Evolutionary conservation across 2,888 invertebrate species (phyloP).

Genomic region (Charanyca ferruginea): DNA sequence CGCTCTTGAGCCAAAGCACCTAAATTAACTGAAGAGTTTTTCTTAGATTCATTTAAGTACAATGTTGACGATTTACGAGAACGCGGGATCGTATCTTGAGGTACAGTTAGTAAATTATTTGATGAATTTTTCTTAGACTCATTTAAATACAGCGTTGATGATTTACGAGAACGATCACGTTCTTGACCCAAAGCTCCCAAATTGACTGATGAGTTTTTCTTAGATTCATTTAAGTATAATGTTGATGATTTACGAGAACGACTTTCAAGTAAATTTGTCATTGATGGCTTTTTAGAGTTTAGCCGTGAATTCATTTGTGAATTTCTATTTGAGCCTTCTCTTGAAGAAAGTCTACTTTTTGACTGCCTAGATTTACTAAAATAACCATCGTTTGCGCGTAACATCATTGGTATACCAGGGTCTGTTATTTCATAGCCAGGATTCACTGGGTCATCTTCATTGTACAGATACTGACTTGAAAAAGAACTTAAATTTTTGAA

Average conservation of each 20-base stretch:
- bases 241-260: conserved; percentile 87
- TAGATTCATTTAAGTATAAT: conserved; percentile 88
- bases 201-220: conserved; percentile 85
- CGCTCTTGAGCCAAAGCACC: conserved; percentile 80
- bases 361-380: conserved; percentile 90
- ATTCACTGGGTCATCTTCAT: conserved; percentile 92
- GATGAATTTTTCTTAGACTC: conserved; percentile 89
- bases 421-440: conserved; percentile 93
- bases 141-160: conserved; percentile 86
- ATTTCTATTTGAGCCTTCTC: conserved; percentile 83
- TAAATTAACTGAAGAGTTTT: conserved; percentile 84
- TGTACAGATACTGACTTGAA: conserved; percentile 93
- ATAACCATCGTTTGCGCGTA: conserved; percentile 92
- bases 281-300: conserved; percentile 86
- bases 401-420: conserved; percentile 93
- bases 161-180: conserved; percentile 84
- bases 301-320: conserved; percentile 88
- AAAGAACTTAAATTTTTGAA: conserved; percentile 86
- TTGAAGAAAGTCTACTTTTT: conserved; percentile 82
- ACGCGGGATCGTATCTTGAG: conserved; percentile 83
- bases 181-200: conserved; percentile 81
- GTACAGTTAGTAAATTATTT: conserved; percentile 80
- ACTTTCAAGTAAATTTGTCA: conserved; percentile 86
- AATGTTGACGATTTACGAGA: conserved; percentile 87
- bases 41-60: conserved; percentile 88